Percentiles rank a stretch among this genome's conserved stretches.
These are phyloP conservation scores for Oreortyx pictus DNA, from an alignment of 2,797 vertebrate genomes.

Conservation along the genomic window DNA sequence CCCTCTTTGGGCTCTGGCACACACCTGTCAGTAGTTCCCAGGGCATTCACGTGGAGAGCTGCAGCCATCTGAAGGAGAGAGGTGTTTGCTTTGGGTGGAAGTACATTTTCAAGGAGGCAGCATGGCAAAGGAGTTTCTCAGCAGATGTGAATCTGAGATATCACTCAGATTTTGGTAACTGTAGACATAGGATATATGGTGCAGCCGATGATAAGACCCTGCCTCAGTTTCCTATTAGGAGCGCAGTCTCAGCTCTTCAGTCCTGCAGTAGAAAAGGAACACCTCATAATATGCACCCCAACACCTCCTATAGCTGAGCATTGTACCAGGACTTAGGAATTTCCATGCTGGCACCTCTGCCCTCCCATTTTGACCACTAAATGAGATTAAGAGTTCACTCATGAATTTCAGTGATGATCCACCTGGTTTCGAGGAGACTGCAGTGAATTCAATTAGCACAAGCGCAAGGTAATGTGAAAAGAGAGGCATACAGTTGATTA, in stretches of 20 bases:
- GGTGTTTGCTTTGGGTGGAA: neutral
- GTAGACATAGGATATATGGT: neutral
- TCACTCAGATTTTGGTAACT: neutral
- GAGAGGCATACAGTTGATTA: neutral
- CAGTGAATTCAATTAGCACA: neutral
- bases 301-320: neutral
- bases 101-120: neutral
- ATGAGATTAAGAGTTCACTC: conserved; percentile 2
- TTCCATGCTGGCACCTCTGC: neutral
- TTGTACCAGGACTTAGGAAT: neutral
- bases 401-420: neutral
- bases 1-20: neutral
- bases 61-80: neutral
- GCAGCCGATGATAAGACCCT: neutral
- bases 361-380: neutral
- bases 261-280: neutral
- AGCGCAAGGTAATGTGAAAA: neutral
- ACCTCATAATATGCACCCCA: neutral
- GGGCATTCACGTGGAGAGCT: neutral
- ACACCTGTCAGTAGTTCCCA: neutral
- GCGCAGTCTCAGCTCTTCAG: neutral
- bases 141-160: neutral
- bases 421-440: neutral
- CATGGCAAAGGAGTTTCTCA: fast-evolving
- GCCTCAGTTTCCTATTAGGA: neutral